phyloP scores from a whole-genome alignment of 2,113 vertebrate genomes.

The Carettochelys insculpta region DNA sequence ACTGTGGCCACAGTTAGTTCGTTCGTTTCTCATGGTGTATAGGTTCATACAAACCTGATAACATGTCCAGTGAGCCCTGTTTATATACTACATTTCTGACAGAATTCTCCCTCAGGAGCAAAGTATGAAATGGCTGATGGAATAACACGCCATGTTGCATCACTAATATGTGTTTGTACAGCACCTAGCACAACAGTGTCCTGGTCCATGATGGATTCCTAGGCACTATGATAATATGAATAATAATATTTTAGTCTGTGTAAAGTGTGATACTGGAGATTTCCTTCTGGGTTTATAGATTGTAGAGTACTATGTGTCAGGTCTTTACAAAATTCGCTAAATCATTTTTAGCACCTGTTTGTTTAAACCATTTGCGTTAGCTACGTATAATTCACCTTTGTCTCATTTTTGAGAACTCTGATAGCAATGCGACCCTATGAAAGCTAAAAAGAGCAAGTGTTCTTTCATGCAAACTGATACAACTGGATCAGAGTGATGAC shows the following conservation, averaged over 20 bases:
- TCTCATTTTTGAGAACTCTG: neutral
- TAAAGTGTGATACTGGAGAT: neutral
- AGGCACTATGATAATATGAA: neutral
- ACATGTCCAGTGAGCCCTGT: neutral
- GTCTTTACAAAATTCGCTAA: neutral
- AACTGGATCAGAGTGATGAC: neutral
- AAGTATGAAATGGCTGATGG: neutral
- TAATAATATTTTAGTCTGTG: neutral
- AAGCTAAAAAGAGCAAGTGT: neutral
- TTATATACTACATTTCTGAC: neutral
- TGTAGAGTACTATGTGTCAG: neutral
- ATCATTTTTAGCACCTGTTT: neutral
- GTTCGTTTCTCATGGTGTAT: neutral
- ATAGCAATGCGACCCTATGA: no score
- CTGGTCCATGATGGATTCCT: neutral
- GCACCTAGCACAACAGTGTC: neutral
- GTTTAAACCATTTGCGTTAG: neutral
- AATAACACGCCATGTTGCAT: neutral
- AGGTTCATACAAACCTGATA: neutral
- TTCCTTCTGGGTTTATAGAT: neutral
- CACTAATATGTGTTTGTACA: neutral
- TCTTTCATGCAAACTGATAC: neutral
- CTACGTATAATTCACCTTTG: neutral
- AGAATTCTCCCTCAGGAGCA: neutral
- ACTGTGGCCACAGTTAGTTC: neutral